A percentile compares a stretch with the other conserved stretches of the same genome.
Conservation (phyloP, 2,888 invertebrate genomes). For the Tipula vernalis region DNA sequence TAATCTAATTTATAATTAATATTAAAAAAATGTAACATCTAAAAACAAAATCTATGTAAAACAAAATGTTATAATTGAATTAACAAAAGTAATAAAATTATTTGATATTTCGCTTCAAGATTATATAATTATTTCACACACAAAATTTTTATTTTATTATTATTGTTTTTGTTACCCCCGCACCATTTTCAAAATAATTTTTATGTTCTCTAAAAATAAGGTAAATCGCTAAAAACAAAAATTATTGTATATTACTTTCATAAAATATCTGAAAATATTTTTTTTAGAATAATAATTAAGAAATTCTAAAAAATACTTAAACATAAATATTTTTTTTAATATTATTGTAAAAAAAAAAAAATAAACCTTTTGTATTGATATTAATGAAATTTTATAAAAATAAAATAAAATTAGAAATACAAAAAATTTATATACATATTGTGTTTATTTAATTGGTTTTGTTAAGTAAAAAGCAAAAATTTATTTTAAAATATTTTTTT, state of each 20-base stretch:
- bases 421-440: neutral
- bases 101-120: neutral
- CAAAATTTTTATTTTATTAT: neutral
- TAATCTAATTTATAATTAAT: neutral
- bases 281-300: neutral
- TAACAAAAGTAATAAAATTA: neutral
- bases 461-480: neutral
- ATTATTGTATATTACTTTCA: neutral
- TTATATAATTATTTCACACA: neutral
- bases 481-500: neutral
- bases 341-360: neutral
- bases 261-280: conserved; percentile 7
- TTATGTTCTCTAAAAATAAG: neutral
- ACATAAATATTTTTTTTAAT: neutral
- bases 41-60: neutral
- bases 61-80: neutral
- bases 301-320: neutral
- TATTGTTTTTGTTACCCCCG: neutral
- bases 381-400: neutral
- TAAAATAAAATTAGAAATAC: neutral
- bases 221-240: neutral
- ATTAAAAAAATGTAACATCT: neutral
- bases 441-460: neutral
- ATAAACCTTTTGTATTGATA: neutral
- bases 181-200: neutral